phyloP scores from a whole-genome alignment of 2,888 invertebrate genomes.

The Chymomyza fuscimana region DNA sequence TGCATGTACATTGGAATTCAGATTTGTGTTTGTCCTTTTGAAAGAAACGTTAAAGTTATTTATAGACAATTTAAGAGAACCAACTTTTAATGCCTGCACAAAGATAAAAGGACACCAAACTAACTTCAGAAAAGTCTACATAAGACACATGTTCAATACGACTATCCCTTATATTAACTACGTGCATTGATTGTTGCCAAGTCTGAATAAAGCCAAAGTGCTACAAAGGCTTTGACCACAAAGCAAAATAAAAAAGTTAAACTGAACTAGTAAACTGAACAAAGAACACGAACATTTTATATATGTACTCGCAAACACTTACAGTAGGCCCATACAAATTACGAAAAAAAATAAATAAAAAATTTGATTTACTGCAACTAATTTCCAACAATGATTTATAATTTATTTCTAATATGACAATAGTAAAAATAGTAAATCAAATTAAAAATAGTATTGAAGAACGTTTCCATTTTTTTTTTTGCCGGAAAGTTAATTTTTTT shows the following conservation, averaged over 20 bases:
- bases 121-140: not conserved
- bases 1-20: not conserved
- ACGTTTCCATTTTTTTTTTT: no score
- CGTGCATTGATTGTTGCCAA: constrained; percentile 45
- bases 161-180: not conserved
- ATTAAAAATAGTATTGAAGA: no score
- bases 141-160: not conserved
- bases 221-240: constrained; percentile 60
- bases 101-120: not conserved
- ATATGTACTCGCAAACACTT: constrained; percentile 27
- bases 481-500: no score
- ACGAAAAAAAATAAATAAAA: not conserved
- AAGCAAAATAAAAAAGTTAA: constrained; percentile 44
- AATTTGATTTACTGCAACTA: no score
- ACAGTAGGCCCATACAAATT: constrained; percentile 4
- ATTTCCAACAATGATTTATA: no score
- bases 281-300: constrained; percentile 58
- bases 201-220: constrained; percentile 66
- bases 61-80: not conserved
- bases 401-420: no score
- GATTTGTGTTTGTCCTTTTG: not conserved
- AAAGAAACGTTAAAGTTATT: not conserved
- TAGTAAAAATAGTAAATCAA: no score
- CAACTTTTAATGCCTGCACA: not conserved
- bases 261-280: constrained; percentile 62